Conservation (phyloP, 2,888 invertebrate genomes). For the Campoplex nolae region DNA sequence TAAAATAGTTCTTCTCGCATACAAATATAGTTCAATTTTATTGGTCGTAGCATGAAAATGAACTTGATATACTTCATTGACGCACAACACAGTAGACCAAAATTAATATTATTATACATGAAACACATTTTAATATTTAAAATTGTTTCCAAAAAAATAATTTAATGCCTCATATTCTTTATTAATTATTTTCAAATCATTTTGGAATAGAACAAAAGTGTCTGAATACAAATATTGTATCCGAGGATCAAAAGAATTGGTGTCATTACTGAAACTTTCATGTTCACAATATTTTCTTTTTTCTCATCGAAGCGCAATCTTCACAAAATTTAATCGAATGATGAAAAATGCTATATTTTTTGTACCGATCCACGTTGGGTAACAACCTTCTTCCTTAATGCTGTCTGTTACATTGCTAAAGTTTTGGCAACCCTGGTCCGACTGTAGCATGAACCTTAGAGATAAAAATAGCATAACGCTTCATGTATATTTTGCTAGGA, state of each 20-base stretch:
- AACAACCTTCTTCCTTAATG: slow-evolving; percentile 16
- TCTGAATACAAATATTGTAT: neutral
- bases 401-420: slow-evolving; percentile 11
- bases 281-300: neutral
- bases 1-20: neutral
- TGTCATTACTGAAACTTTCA: neutral
- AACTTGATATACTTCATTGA: no score
- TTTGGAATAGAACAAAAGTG: neutral
- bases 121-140: neutral
- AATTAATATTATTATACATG: neutral
- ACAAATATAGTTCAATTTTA: neutral
- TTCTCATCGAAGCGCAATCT: neutral
- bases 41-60: no score
- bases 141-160: neutral
- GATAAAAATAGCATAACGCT: slow-evolving; percentile 57
- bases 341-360: neutral
- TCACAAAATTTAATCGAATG: neutral
- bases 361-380: neutral
- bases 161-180: neutral
- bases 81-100: no score
- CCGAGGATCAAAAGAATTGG: neutral
- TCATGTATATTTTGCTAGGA: neutral
- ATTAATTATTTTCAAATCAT: neutral
- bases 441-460: slow-evolving; percentile 45
- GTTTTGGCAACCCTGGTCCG: slow-evolving; percentile 28